Percentiles rank a stretch among this genome's conserved stretches.
phyloP scores from a whole-genome alignment of 2,888 invertebrate genomes.

The Diploptera punctata region DNA sequence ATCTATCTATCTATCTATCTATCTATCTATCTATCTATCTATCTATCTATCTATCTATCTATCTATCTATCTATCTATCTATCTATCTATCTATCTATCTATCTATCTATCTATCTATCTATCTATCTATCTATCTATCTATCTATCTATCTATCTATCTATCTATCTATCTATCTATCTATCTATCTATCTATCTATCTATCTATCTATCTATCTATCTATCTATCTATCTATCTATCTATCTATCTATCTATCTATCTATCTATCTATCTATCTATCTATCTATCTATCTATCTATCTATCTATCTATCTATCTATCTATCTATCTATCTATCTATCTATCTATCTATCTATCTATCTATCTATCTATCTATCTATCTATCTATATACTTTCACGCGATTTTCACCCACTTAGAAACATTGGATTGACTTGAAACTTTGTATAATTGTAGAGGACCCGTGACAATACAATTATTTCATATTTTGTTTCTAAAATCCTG shows the following conservation, averaged over 20 bases:
- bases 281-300: not conserved
- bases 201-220: not conserved
- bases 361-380: not conserved
- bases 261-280: not conserved
- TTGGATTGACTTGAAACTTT: too few species aligned
- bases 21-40: not conserved
- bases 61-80: not conserved
- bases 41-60: not conserved
- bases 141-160: not conserved
- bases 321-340: not conserved
- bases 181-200: not conserved
- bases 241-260: not conserved
- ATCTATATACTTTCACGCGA: too few species aligned
- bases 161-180: not conserved
- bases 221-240: not conserved
- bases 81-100: not conserved
- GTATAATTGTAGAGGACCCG: too few species aligned
- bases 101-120: not conserved
- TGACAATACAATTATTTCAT: too few species aligned
- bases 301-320: not conserved
- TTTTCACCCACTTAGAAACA: too few species aligned
- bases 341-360: not conserved
- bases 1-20: not conserved
- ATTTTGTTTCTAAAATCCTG: too few species aligned
- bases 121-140: not conserved